These are phyloP conservation scores for Stegophylla sp. DNA, from an alignment of 2,888 invertebrate species.

Conservation along the genomic window DNA sequence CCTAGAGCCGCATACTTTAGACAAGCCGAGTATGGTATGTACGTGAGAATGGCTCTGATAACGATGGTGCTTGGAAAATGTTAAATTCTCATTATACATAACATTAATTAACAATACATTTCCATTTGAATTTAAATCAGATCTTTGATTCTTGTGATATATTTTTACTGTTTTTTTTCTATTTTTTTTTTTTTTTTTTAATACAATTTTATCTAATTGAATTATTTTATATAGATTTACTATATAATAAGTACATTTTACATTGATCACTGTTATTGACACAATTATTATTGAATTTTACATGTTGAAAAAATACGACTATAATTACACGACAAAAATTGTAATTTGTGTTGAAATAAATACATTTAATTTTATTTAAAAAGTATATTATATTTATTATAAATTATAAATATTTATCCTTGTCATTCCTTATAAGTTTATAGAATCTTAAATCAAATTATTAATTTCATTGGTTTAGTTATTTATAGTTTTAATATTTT, in stretches of 20 bases:
- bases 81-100: constrained; percentile 4
- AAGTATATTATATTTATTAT: too few species aligned
- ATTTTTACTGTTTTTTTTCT: constrained; percentile 1
- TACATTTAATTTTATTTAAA: background rate
- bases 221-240: background rate
- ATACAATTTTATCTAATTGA: background rate
- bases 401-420: too few species aligned
- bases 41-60: constrained; percentile 95
- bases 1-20: constrained; percentile 97
- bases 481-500: too few species aligned
- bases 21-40: constrained; percentile 97
- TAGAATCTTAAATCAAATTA: too few species aligned
- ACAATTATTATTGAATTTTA: constrained; percentile 1
- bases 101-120: background rate
- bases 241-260: constrained; percentile 4
- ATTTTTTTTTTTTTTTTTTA: background rate
- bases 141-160: constrained; percentile 7
- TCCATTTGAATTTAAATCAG: background rate
- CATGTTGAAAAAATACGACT: background rate
- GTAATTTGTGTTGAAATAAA: background rate
- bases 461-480: too few species aligned
- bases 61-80: constrained; percentile 81
- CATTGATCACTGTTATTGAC: constrained; percentile 28
- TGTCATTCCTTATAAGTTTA: too few species aligned
- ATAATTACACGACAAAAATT: too few species aligned